These are phyloP conservation scores for Todiramphus chloris DNA, from an alignment of 2,113 vertebrate genomes.

Conservation along the genomic window DNA sequence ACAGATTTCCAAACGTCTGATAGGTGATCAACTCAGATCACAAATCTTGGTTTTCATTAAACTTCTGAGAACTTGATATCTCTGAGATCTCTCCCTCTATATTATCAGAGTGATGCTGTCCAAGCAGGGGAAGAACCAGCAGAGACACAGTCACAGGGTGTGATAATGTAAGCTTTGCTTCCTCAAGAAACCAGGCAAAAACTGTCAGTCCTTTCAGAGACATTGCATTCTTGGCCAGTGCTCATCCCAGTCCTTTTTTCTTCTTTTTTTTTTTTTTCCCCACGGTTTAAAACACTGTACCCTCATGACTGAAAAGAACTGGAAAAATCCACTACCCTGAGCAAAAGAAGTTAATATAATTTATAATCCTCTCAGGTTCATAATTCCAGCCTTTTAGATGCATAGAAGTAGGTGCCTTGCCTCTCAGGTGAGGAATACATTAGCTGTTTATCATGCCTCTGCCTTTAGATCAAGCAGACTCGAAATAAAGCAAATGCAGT, in stretches of 20 bases:
- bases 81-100: background rate
- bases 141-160: background rate
- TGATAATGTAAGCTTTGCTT: background rate
- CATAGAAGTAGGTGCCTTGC: background rate
- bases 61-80: background rate
- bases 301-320: background rate
- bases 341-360: background rate
- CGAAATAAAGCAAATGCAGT: background rate
- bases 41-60: background rate
- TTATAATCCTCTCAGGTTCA: background rate
- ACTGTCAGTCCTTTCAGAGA: background rate
- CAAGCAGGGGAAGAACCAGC: background rate
- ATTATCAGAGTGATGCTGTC: background rate
- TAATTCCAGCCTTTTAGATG: background rate
- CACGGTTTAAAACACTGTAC: background rate
- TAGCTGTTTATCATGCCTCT: background rate
- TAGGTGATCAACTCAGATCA: background rate
- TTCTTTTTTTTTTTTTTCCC: background rate
- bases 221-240: background rate
- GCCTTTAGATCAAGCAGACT: conserved; percentile 2
- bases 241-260: background rate
- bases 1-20: background rate
- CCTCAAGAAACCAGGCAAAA: background rate
- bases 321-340: background rate
- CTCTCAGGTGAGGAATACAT: background rate